Percentiles rank a stretch among this genome's conserved stretches.
These are phyloP conservation scores for Diaperis boleti DNA, from an alignment of 2,888 invertebrate species.

Conservation along the genomic window DNA sequence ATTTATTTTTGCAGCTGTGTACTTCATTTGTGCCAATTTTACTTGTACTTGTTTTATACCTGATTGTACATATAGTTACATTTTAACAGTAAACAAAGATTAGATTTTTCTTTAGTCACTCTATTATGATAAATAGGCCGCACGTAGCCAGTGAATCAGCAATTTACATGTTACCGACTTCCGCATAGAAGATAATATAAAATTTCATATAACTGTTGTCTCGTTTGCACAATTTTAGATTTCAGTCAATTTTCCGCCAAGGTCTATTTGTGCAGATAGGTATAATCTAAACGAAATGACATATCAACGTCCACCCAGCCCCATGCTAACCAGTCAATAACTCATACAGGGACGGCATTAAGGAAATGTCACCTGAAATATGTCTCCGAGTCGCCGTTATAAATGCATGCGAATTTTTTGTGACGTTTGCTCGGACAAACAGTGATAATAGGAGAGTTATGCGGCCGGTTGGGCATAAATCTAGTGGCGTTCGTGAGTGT, in stretches of 20 bases:
- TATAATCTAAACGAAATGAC: slow-evolving; percentile 37
- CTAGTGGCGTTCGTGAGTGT: slow-evolving; percentile 62
- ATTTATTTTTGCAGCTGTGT: too few species aligned
- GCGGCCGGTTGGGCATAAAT: slow-evolving; percentile 61
- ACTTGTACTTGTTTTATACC: too few species aligned
- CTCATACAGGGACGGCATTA: slow-evolving; percentile 34
- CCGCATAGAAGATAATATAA: too few species aligned
- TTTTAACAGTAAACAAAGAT: too few species aligned
- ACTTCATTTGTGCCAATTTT: too few species aligned
- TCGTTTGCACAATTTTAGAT: too few species aligned
- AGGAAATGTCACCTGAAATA: slow-evolving; percentile 48
- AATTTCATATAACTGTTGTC: too few species aligned
- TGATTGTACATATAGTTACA: too few species aligned
- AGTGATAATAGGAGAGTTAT: slow-evolving; percentile 65
- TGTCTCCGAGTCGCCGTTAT: slow-evolving; percentile 47
- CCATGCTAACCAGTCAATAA: slow-evolving; percentile 32
- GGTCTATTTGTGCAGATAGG: slow-evolving; percentile 1
- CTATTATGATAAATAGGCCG: too few species aligned
- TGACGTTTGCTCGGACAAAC: slow-evolving; percentile 61
- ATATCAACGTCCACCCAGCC: slow-evolving; percentile 30
- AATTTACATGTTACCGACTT: too few species aligned
- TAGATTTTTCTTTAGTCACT: too few species aligned
- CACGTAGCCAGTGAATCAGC: too few species aligned
- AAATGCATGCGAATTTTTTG: slow-evolving; percentile 58
- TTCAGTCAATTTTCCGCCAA: neutral